Percentiles rank a stretch among this genome's conserved stretches.
These are phyloP conservation scores for Echinometra lucunter DNA, from an alignment of 53 echinoderm and acorn worm species.

Conservation along the genomic window DNA sequence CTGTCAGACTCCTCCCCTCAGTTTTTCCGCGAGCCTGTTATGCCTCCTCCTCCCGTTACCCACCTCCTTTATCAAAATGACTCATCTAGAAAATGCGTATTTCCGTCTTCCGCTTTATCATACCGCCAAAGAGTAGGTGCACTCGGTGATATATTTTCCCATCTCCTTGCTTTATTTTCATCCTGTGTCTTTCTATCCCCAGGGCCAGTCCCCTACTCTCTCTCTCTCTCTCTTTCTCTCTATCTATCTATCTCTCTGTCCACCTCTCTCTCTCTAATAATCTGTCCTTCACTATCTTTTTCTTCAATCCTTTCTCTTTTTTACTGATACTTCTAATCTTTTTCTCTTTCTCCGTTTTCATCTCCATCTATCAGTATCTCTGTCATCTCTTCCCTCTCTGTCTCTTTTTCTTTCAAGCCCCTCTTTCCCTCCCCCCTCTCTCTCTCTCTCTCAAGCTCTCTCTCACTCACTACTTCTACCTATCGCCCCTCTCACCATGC, in stretches of 20 bases:
- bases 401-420: no score
- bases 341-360: not conserved
- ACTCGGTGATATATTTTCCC: not conserved
- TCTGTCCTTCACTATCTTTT: no score
- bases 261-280: not conserved
- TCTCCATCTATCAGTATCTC: not conserved
- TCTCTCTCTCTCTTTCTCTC: not conserved
- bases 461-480: not conserved
- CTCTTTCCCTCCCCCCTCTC: not conserved
- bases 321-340: not conserved
- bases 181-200: not conserved
- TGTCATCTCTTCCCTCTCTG: not conserved
- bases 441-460: not conserved
- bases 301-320: not conserved
- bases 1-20: not conserved
- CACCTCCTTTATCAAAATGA: not conserved
- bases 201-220: not conserved
- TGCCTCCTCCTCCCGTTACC: not conserved
- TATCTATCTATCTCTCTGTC: no score
- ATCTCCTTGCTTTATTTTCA: not conserved
- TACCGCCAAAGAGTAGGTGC: constrained; percentile 23
- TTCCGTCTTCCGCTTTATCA: constrained; percentile 33
- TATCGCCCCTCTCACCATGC: not conserved
- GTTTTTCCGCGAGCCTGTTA: not conserved
- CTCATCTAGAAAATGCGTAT: constrained; percentile 45